Conservation (phyloP, 1,140 invertebrate genomes). For the Cotesia vestalis region DNA sequence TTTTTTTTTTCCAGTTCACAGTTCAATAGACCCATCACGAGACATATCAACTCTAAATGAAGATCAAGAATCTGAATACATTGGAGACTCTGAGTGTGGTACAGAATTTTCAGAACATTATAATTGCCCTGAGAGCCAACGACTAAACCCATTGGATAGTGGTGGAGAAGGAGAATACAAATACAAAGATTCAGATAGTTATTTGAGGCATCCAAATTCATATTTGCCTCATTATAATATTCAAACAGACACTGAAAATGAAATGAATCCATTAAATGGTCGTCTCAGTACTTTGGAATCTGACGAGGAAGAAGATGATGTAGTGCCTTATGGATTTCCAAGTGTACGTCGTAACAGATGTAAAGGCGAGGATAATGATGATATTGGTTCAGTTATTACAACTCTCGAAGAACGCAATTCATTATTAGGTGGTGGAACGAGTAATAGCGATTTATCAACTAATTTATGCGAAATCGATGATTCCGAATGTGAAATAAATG, state of each 20-base stretch:
- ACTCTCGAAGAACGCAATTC: conserved; percentile 78
- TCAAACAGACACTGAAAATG: conserved; percentile 74
- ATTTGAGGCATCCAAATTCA: conserved; percentile 83
- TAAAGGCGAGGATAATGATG: conserved; percentile 63
- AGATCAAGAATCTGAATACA: conserved; percentile 77
- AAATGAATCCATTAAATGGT: conserved; percentile 66
- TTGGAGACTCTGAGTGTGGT: conserved; percentile 73
- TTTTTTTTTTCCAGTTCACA: conserved; percentile 54
- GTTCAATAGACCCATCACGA: conserved; percentile 69
- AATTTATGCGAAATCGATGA: conserved; percentile 93
- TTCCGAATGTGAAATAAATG: conserved; percentile 76
- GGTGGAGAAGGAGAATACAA: conserved; percentile 70
- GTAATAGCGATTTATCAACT: conserved; percentile 85
- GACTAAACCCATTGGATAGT: conserved; percentile 72
- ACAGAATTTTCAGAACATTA: conserved; percentile 72
- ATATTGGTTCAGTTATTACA: conserved; percentile 68
- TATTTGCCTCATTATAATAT: conserved; percentile 83
- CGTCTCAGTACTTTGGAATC: conserved; percentile 61
- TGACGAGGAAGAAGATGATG: conserved; percentile 69
- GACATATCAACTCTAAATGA: conserved; percentile 76
- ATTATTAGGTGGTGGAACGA: conserved; percentile 74
- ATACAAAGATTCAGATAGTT: conserved; percentile 72
- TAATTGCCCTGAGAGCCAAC: conserved; percentile 66
- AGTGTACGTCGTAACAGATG: conserved; percentile 69
- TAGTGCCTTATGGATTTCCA: conserved; percentile 75